These are phyloP conservation scores for Neodiprion pinetum DNA, from an alignment of 1,140 invertebrate species.

Conservation along the genomic window DNA sequence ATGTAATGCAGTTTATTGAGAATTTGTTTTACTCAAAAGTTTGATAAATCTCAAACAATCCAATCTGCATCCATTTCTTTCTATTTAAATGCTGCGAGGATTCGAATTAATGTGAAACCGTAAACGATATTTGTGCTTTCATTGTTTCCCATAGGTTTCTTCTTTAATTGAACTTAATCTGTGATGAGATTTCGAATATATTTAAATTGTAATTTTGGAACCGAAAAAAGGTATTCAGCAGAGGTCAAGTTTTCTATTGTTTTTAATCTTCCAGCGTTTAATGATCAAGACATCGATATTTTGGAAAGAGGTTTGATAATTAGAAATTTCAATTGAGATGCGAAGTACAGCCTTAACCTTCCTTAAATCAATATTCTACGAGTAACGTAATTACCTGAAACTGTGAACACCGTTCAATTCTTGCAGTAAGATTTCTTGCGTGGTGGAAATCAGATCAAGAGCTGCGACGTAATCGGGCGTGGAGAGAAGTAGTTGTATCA, in stretches of 20 bases:
- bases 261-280: too few species aligned
- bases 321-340: neutral
- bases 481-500: slow-evolving; percentile 92
- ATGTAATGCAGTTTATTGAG: too few species aligned
- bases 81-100: too few species aligned
- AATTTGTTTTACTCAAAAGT: too few species aligned
- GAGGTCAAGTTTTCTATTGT: too few species aligned
- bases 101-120: too few species aligned
- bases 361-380: slow-evolving; percentile 6
- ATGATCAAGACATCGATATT: neutral
- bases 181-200: neutral
- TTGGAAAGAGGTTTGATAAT: neutral
- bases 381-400: slow-evolving; percentile 69
- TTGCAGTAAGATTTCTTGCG: slow-evolving; percentile 91
- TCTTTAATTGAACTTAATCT: too few species aligned
- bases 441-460: slow-evolving; percentile 94
- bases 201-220: neutral
- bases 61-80: too few species aligned
- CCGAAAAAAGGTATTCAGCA: neutral
- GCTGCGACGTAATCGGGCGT: slow-evolving; percentile 98
- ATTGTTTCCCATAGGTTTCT: too few species aligned
- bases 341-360: neutral
- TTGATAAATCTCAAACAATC: too few species aligned
- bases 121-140: too few species aligned
- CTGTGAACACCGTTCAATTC: slow-evolving; percentile 92